Evolutionary conservation across 2,113 vertebrate species (phyloP).

Genomic region (Petrocephalus microphthalmus): DNA sequence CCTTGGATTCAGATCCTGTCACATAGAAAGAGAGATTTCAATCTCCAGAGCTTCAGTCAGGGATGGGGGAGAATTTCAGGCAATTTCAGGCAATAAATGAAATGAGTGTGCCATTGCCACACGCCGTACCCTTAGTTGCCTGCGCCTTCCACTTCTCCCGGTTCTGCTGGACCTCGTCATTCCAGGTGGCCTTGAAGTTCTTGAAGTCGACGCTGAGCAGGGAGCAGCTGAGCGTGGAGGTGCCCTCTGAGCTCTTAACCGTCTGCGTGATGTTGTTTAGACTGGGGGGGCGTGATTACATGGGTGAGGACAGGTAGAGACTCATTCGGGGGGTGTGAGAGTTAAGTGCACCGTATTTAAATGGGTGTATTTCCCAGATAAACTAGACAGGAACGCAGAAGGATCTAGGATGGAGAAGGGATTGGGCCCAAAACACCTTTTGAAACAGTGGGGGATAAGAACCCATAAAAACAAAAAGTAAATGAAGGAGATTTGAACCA

Average conservation of each 20-base stretch:
- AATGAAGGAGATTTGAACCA: not conserved
- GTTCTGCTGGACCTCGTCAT: constrained; percentile 78
- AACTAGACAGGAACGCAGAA: not conserved
- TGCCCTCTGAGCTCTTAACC: constrained; percentile 75
- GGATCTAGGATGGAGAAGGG: not conserved
- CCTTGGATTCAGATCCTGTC: not conserved
- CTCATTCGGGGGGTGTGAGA: not conserved
- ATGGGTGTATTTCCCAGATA: not conserved
- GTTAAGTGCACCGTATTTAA: not conserved
- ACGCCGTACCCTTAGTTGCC: constrained; percentile 73
- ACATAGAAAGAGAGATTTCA: not conserved
- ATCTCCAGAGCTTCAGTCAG: not conserved
- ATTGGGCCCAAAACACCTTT: not conserved
- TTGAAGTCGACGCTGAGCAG: constrained; percentile 76
- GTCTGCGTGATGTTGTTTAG: constrained; percentile 70
- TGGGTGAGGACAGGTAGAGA: not conserved
- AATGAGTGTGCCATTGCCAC: not conserved
- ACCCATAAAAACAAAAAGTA: not conserved
- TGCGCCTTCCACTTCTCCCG: constrained; percentile 81
- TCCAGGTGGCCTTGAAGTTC: constrained; percentile 79
- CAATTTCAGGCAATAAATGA: not conserved
- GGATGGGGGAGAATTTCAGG: not conserved
- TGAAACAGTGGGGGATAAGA: not conserved
- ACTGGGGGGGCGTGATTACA: constrained; percentile 45
- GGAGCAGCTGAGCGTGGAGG: constrained; percentile 66